Evolutionary conservation across 2,888 invertebrate species (phyloP).

Genomic region (Dryadula phaetusa): DNA sequence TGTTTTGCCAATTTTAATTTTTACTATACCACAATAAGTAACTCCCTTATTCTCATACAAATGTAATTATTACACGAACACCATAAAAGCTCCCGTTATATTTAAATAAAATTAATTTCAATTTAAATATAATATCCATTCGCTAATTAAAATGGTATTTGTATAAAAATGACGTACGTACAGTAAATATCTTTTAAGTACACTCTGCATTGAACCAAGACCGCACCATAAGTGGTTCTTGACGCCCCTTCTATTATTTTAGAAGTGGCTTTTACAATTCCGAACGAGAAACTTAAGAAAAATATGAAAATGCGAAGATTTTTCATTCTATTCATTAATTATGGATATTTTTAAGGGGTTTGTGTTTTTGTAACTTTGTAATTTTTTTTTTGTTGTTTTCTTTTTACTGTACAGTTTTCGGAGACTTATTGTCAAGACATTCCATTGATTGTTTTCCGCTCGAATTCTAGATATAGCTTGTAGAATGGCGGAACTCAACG

Average conservation of each 20-base stretch:
- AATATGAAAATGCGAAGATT: constrained; percentile 54
- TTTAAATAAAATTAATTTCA: background rate
- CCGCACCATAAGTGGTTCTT: constrained; percentile 55
- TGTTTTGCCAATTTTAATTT: too few species aligned
- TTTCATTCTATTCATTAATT: constrained; percentile 48
- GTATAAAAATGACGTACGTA: constrained; percentile 56
- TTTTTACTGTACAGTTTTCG: too few species aligned
- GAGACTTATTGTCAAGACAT: too few species aligned
- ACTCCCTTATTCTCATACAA: too few species aligned
- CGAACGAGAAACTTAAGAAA: constrained; percentile 52
- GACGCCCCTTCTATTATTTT: constrained; percentile 64
- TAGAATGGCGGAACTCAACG: too few species aligned
- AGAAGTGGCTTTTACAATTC: constrained; percentile 65
- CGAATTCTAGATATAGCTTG: too few species aligned
- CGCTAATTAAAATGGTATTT: constrained; percentile 52
- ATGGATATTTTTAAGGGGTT: constrained; percentile 36
- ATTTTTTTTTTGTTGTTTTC: background rate
- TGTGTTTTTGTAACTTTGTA: background rate
- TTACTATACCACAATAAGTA: too few species aligned
- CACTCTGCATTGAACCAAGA: constrained; percentile 60
- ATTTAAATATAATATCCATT: constrained; percentile 5
- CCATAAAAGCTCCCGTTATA: background rate
- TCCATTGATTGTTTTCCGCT: too few species aligned
- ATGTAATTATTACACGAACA: background rate
- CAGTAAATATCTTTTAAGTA: constrained; percentile 63